Evolutionary conservation across 1,140 invertebrate genomes (phyloP), one percentile per base, ranked within the genome.

Genomic region (Epicauta chinensis): DNA sequence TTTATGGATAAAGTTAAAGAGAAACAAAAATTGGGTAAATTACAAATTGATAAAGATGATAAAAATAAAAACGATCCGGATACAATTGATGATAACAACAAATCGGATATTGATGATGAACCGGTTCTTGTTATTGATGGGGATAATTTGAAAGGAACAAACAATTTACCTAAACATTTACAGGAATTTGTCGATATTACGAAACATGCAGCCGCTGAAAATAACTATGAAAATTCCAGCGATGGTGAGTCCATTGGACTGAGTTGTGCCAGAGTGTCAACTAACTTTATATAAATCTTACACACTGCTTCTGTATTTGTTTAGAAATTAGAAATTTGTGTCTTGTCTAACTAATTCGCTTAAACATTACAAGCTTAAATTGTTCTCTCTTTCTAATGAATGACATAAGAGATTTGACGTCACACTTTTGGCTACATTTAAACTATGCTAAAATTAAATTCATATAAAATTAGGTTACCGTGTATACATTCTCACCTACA

Each of bases 151-250:
- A 79, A 82, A 56, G 71, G 81, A 3, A 74, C 75, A 34, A 36
- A 40, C 48, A 76, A 77, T 31, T 70, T 89, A 23, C 87, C 87
- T 0, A 81, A 77, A 56, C 87, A 89, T 69, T 72, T 90, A 49
- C 78, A 81, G 58, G 86, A 89, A 60, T 84, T 86, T 60, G 75
- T 84, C 44, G 74, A 74, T 53, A 80, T 84, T 64, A 77, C 81
- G 23, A 59, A 58, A 50, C 61, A 71, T 11, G 65, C 69, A 2
- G 23, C 23, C 7, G 7, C 23, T 23, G 23, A 23, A 23, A 23
- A 23, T 23, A 23, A 23, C 23, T 7, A 7, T 23, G 62, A 67
- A 51, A 73, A 77, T 62, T 69, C 70, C 52, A 69, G 71, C 35
- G 67, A 71, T 63, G 72, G 74, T 77, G 73, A 76, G 76, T 23